Conservation (phyloP, 2,113 vertebrate genomes). For the Pao palembangensis region DNA sequence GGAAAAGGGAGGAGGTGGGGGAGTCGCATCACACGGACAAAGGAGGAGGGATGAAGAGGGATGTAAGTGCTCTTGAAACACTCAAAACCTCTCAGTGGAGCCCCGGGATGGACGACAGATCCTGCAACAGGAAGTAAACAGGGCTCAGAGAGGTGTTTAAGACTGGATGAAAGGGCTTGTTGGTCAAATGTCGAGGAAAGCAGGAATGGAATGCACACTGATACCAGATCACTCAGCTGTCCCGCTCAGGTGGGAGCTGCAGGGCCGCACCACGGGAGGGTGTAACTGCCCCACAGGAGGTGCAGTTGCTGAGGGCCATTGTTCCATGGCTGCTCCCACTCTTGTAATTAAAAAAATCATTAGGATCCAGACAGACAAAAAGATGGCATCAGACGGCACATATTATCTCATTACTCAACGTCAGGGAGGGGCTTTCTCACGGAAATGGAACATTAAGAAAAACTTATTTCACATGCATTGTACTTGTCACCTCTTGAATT, state of each 20-base stretch:
- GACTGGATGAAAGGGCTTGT: conserved; percentile 15
- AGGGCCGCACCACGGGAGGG: conserved; percentile 25
- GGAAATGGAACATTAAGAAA: neutral
- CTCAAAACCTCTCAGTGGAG: conserved; percentile 38
- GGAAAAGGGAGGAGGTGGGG: too few species aligned
- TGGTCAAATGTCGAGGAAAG: conserved; percentile 42
- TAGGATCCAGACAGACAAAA: conserved; percentile 45
- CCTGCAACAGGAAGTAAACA: conserved; percentile 62
- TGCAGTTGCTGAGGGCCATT: conserved; percentile 28
- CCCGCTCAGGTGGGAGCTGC: conserved; percentile 61
- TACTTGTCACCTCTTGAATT: neutral
- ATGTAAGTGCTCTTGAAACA: conserved; percentile 18
- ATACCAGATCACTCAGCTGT: conserved; percentile 50
- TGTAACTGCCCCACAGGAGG: conserved; percentile 51
- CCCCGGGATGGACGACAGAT: conserved; percentile 39
- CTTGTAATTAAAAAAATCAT: conserved; percentile 66
- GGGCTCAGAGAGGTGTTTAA: conserved; percentile 15
- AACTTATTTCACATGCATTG: neutral
- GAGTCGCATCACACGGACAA: too few species aligned
- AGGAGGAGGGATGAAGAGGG: too few species aligned
- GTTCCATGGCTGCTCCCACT: conserved; percentile 24
- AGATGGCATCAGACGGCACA: conserved; percentile 37
- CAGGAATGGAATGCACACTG: conserved; percentile 31
- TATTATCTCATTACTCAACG: conserved; percentile 55
- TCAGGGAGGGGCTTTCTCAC: conserved; percentile 18